Evolutionary conservation across 2,797 vertebrate species (phyloP), one percentile per base, ranked within the genome.

Genomic region (Coendou prehensilis): DNA sequence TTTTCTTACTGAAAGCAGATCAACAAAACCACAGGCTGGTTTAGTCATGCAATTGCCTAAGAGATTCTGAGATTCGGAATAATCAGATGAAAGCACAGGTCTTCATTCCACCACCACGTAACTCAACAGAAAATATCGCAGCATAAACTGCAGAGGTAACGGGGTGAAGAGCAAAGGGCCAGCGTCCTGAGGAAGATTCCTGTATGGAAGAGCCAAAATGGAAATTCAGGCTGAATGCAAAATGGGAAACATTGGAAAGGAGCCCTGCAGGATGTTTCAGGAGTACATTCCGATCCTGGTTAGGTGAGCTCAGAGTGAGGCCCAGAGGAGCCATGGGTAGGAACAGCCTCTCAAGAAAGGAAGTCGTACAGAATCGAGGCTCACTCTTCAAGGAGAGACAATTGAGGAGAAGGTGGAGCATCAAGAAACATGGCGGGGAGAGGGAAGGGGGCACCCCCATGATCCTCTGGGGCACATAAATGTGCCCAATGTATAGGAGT

Each of bases 181-280:
- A 18, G 81, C 52, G 69, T 89, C 90, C 93, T 14, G 30, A 61
- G 45, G 59, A 87, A 41, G n/a, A 64, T 52, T 89, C 33, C 57
- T 57, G 52, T 56, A 6, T 14, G 10, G 61, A 87, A 82, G 52
- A 94, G 95, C 88, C 95, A 89, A 91, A 87, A 87, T 83, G 91
- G 85, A 95, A 95, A 97, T 91, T 56, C 71, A 91, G 86, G 80
- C 83, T 75, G 64, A 76, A 80, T 84, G 63, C 45, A 89, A 90
- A 91, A 93, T 93, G 61, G 45, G 81, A 92, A 93, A 14, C 17
- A 10, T 47, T 90, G 81, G 93, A 83, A 88, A 90, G 79, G 81
- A 83, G 80, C 94, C 76, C 84, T 71, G 71, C 23, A 45, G 23
- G 20, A 14, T 76, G 63, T 59, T 93, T 79, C 63, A 23, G 50